These are phyloP conservation scores for Sarcoramphus papa DNA, from an alignment of 2,797 vertebrate species.

Conservation along the genomic window DNA sequence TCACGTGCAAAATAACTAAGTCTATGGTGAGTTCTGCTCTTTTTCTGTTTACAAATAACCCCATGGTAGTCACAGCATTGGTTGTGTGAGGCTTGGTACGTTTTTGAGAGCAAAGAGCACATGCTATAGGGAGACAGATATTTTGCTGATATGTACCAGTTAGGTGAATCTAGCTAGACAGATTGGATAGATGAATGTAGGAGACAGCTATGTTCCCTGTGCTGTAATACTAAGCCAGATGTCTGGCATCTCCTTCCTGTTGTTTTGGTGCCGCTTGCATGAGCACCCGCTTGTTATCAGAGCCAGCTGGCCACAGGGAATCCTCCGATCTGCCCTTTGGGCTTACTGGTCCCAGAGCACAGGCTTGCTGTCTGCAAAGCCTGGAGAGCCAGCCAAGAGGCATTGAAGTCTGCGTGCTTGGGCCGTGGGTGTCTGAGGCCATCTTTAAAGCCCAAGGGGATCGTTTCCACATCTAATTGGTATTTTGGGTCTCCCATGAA, in stretches of 20 bases:
- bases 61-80: accelerated
- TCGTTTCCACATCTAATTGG: background rate
- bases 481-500: background rate
- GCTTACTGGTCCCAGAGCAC: background rate
- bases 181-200: background rate
- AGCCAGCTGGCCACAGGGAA: background rate
- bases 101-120: background rate
- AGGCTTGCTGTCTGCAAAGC: background rate
- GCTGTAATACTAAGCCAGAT: background rate
- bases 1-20: background rate
- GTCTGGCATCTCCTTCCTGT: background rate
- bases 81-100: background rate
- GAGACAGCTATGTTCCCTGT: background rate
- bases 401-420: background rate
- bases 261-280: background rate
- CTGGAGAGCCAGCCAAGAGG: background rate
- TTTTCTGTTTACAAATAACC: background rate
- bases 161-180: background rate
- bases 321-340: background rate
- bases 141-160: background rate
- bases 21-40: background rate
- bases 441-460: background rate
- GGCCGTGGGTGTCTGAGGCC: background rate
- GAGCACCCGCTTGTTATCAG: background rate
- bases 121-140: no score